These are phyloP conservation scores for Platypus cylindrus DNA, from an alignment of 2,888 invertebrate genomes.

Conservation along the genomic window DNA sequence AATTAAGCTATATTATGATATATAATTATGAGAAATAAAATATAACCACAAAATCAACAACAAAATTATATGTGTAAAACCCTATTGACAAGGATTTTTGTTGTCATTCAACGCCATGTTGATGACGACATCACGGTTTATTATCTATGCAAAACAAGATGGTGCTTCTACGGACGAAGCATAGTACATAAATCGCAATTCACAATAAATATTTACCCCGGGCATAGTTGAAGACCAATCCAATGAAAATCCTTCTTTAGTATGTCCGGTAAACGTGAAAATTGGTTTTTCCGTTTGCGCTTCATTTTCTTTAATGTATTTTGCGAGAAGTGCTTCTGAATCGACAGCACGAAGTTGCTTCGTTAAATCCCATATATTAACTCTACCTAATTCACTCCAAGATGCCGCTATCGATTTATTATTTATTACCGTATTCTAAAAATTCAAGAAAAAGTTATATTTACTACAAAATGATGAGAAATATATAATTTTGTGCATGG, in stretches of 20 bases:
- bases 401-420: slow-evolving; percentile 68
- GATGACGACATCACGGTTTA: too few species aligned
- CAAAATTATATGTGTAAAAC: too few species aligned
- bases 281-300: slow-evolving; percentile 49
- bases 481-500: too few species aligned
- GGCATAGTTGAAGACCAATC: slow-evolving; percentile 78
- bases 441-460: not conserved
- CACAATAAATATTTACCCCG: slow-evolving; percentile 44
- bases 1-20: not conserved
- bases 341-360: slow-evolving; percentile 71
- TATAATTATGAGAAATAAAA: not conserved
- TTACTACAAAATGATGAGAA: not conserved
- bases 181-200: too few species aligned
- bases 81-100: not conserved
- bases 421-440: slow-evolving; percentile 46
- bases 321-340: slow-evolving; percentile 47
- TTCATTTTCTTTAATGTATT: slow-evolving; percentile 49
- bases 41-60: not conserved
- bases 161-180: too few species aligned
- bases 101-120: too few species aligned
- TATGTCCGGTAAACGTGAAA: slow-evolving; percentile 84
- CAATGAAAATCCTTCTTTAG: slow-evolving; percentile 85
- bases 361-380: slow-evolving; percentile 84
- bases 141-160: too few species aligned
- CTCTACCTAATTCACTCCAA: slow-evolving; percentile 92